These are phyloP conservation scores for Cyphomyrus discorhynchus DNA, from an alignment of 2,113 vertebrate species.

Conservation along the genomic window DNA sequence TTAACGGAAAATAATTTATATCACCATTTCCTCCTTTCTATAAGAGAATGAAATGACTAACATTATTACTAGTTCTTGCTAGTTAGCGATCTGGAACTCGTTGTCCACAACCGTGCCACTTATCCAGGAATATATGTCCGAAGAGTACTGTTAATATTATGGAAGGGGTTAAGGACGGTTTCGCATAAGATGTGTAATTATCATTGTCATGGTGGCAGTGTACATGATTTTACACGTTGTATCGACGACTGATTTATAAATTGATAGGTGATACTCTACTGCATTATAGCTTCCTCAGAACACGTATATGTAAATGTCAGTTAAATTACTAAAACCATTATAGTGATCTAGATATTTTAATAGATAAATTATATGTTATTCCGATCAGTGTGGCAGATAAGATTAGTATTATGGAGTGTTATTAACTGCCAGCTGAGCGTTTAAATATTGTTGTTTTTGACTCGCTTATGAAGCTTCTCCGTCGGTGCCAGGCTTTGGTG, in stretches of 20 bases:
- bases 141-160: not conserved
- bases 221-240: not conserved
- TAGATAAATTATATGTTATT: not conserved
- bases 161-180: not conserved
- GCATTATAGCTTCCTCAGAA: not conserved
- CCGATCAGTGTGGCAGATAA: not conserved
- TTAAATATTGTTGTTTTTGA: not conserved
- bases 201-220: not conserved
- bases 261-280: not conserved
- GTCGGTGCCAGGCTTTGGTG: not conserved
- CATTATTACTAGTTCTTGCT: slow-evolving; percentile 10
- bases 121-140: not conserved
- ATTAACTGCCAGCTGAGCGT: not conserved
- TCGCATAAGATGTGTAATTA: not conserved
- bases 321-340: not conserved
- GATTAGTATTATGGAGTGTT: not conserved
- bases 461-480: not conserved
- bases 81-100: not conserved
- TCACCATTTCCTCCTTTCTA: slow-evolving; percentile 15
- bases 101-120: not conserved
- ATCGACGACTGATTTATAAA: not conserved
- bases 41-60: slow-evolving; percentile 17
- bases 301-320: not conserved
- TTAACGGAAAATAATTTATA: not conserved
- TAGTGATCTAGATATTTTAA: not conserved